Conservation (phyloP, 2,797 vertebrate species). For the Sebastes ruberrimus region DNA sequence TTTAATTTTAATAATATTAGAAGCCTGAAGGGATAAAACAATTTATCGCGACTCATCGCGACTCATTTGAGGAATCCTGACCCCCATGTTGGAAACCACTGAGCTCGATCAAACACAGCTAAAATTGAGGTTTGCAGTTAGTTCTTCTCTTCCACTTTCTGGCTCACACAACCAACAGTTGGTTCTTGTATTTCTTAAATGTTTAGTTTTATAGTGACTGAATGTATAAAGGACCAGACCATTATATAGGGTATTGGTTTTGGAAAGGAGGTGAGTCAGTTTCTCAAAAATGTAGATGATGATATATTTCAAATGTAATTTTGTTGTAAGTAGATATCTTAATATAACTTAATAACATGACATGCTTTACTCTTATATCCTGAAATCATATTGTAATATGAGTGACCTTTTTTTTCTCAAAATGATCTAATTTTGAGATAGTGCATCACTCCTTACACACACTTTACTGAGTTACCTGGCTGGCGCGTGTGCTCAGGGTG, state of each 20-base stretch:
- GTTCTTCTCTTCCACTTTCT: background rate
- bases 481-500: conserved; percentile 9
- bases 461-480: conserved; percentile 19
- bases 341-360: background rate
- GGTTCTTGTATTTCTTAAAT: background rate
- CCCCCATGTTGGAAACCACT: background rate
- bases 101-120: background rate
- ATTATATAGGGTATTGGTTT: conserved; percentile 1
- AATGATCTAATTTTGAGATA: background rate
- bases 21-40: background rate
- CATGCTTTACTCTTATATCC: background rate
- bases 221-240: background rate
- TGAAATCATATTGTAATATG: background rate
- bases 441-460: background rate
- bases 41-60: too few relatives aligned
- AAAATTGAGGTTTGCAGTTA: background rate
- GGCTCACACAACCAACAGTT: background rate
- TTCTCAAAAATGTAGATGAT: background rate
- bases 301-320: conserved; percentile 6
- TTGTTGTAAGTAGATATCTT: background rate
- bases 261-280: background rate
- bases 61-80: background rate
- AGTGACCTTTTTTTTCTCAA: background rate
- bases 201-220: background rate
- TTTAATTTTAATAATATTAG: too few relatives aligned